Percentiles rank a stretch among this genome's conserved stretches.
Evolutionary conservation across 2,113 vertebrate species (phyloP).

Genomic region (Herpetotheres cachinnans): DNA sequence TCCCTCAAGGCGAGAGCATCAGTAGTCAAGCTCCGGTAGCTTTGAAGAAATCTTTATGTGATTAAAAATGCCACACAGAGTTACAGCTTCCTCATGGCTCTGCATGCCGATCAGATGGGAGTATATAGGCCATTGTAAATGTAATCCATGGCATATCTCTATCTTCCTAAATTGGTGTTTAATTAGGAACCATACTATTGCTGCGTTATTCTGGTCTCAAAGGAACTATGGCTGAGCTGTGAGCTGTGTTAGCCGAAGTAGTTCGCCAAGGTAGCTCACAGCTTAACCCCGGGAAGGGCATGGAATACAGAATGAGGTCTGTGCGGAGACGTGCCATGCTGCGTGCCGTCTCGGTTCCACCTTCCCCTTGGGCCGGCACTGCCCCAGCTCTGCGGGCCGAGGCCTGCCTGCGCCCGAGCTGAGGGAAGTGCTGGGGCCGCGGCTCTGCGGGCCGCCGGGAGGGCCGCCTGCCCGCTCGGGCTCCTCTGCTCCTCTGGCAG

Average conservation of each 20-base stretch:
- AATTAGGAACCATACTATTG: not conserved
- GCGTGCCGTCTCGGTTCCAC: accelerated
- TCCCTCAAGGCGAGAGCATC: not conserved
- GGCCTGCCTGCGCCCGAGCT: accelerated
- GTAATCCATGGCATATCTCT: not conserved
- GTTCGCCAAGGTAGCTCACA: not conserved
- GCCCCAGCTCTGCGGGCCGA: accelerated
- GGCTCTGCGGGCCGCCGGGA: not conserved
- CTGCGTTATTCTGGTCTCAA: not conserved
- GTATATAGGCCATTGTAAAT: not conserved
- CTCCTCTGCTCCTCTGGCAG: not conserved
- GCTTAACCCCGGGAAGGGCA: not conserved
- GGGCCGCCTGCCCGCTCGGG: accelerated
- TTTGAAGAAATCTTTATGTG: conserved; percentile 3
- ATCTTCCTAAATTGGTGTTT: not conserved
- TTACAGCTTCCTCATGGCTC: not conserved
- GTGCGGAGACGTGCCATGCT: accelerated
- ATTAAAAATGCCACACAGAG: conserved; percentile 12
- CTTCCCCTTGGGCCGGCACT: accelerated
- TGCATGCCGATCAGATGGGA: not conserved
- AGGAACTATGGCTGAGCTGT: not conserved
- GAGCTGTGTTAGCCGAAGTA: not conserved
- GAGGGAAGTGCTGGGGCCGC: not conserved
- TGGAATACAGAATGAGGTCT: not conserved
- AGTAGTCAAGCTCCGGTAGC: not conserved